Evolutionary conservation across 30 jellyfish, hydroid and myxozoan species (phyloP).

Genomic region (Turritopsis rubra): DNA sequence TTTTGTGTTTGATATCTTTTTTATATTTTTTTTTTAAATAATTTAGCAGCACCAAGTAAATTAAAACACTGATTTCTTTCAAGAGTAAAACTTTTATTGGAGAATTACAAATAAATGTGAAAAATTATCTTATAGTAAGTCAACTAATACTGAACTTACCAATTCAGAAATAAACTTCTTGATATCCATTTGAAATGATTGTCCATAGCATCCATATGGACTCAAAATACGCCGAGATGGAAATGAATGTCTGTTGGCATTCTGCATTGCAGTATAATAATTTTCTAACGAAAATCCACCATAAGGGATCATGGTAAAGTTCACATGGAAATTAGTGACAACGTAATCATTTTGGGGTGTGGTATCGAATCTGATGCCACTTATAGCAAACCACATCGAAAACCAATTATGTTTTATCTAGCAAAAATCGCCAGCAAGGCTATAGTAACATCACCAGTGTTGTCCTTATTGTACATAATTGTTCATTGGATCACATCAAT

Average conservation of each 20-base stretch:
- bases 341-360: background rate
- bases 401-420: background rate
- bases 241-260: slow-evolving; percentile 3
- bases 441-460: background rate
- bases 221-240: background rate
- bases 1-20: too few species aligned
- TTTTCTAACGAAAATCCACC: slow-evolving; percentile 5
- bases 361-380: background rate
- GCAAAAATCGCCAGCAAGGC: background rate
- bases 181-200: background rate
- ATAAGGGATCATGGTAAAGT: background rate
- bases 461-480: background rate
- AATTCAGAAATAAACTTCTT: background rate
- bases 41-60: too few species aligned
- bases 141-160: background rate
- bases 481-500: background rate
- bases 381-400: background rate
- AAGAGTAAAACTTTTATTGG: background rate
- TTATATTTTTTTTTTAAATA: too few species aligned
- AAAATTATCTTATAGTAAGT: background rate
- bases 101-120: background rate
- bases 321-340: background rate
- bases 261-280: background rate
- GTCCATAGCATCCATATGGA: background rate
- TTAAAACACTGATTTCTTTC: too few species aligned